These are phyloP conservation scores for Pterobdella sp. DNA, from an alignment of 2,888 invertebrate genomes.

Conservation along the genomic window DNA sequence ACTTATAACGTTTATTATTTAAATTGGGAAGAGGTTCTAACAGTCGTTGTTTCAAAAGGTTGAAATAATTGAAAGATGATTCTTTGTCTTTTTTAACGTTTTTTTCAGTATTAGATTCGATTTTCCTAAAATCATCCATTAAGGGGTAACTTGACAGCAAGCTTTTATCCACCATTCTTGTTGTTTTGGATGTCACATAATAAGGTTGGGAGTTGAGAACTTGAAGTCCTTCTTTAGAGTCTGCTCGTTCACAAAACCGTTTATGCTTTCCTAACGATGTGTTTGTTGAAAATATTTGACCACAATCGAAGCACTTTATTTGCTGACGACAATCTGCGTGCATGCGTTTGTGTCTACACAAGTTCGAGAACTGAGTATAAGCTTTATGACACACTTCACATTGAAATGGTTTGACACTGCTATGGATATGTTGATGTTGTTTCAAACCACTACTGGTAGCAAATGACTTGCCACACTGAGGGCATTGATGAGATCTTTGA, in stretches of 20 bases:
- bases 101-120: too few relatives aligned
- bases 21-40: not conserved
- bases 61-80: not conserved
- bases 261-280: conserved; percentile 90
- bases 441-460: conserved; percentile 93
- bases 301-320: conserved; percentile 87
- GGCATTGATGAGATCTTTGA: conserved; percentile 79
- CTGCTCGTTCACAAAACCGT: conserved; percentile 78
- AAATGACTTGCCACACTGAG: conserved; percentile 97
- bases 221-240: conserved; percentile 26
- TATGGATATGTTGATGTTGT: conserved; percentile 98
- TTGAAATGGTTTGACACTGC: conserved; percentile 92
- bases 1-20: not conserved
- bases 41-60: not conserved
- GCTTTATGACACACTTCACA: conserved; percentile 73
- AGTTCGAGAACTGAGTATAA: conserved; percentile 97
- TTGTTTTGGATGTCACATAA: not conserved
- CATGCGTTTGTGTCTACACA: conserved; percentile 99
- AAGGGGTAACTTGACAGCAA: not conserved
- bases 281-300: conserved; percentile 81
- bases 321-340: conserved; percentile 86
- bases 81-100: not conserved
- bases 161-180: too few relatives aligned
- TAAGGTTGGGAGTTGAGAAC: not conserved
- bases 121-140: not conserved